Evolutionary conservation across 2,888 invertebrate species (phyloP).

Genomic region (Drosophila rellima): DNA sequence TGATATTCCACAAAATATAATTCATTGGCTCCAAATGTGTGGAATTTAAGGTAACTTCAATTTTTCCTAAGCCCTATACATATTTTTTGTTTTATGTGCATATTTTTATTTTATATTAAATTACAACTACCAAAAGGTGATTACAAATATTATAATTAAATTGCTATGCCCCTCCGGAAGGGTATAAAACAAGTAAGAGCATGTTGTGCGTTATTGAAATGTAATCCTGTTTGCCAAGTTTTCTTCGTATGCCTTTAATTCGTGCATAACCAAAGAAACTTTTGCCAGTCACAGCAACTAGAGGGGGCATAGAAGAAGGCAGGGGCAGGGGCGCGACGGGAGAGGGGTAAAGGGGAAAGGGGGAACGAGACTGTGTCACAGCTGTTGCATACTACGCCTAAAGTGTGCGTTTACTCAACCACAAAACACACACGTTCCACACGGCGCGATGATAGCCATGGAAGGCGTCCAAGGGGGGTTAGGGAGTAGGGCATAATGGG

Average conservation of each 20-base stretch:
- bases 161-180: background rate
- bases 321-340: background rate
- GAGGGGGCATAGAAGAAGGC: background rate
- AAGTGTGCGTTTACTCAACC: constrained; percentile 74
- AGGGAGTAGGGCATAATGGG: background rate
- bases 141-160: constrained; percentile 14
- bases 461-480: background rate
- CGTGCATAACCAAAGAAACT: constrained; percentile 8
- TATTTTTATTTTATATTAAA: no score
- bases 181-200: background rate
- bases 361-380: constrained; percentile 47
- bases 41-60: no score
- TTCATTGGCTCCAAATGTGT: no score
- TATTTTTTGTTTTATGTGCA: no score
- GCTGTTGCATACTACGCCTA: constrained; percentile 75
- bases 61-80: no score
- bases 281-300: constrained; percentile 38
- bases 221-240: constrained; percentile 26
- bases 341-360: no score
- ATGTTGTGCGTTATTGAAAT: constrained; percentile 28
- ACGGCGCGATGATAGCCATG: constrained; percentile 26
- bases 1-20: no score
- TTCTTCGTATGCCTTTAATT: constrained; percentile 18
- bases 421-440: constrained; percentile 76
- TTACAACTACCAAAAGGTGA: no score